Evolutionary conservation across 2,888 invertebrate species (phyloP).

Genomic region (Exephanes ischioxanthus): DNA sequence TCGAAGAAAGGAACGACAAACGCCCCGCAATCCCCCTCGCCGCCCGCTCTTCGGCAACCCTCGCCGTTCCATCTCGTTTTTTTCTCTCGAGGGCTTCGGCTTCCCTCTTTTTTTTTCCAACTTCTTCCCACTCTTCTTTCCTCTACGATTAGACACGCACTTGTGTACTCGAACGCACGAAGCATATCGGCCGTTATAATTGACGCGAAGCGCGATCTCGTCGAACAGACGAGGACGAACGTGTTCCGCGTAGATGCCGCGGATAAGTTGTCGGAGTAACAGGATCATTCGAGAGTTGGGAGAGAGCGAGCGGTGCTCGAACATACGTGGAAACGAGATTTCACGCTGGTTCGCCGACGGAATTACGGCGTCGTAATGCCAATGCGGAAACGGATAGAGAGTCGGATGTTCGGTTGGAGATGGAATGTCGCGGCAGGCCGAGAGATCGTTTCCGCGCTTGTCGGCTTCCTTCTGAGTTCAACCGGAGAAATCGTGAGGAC

Average conservation of each 20-base stretch:
- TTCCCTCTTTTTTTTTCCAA: not conserved
- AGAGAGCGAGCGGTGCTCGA: not conserved
- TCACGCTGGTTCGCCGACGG: not conserved
- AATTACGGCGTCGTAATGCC: not conserved
- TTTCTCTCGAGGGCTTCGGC: not conserved
- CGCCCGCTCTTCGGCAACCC: not conserved
- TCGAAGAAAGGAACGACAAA: slow-evolving; percentile 32
- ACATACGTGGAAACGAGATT: not conserved
- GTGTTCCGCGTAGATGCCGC: not conserved
- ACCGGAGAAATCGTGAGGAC: not conserved
- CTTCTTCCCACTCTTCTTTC: not conserved
- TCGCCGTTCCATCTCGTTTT: slow-evolving; percentile 7
- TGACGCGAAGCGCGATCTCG: slow-evolving; percentile 9
- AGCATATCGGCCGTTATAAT: slow-evolving; percentile 5
- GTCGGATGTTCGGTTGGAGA: not conserved
- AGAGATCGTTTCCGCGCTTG: slow-evolving; percentile 1
- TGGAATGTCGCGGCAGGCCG: not conserved
- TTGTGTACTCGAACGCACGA: slow-evolving; percentile 6
- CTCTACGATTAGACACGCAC: not conserved
- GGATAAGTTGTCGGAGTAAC: not conserved
- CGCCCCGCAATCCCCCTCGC: slow-evolving; percentile 6
- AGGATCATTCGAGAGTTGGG: not conserved
- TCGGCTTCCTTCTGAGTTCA: not conserved
- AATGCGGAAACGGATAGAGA: slow-evolving; percentile 13
- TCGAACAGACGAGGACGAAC: not conserved